Evolutionary conservation across 1,140 invertebrate species (phyloP).

Genomic region (Micrasema minimum): DNA sequence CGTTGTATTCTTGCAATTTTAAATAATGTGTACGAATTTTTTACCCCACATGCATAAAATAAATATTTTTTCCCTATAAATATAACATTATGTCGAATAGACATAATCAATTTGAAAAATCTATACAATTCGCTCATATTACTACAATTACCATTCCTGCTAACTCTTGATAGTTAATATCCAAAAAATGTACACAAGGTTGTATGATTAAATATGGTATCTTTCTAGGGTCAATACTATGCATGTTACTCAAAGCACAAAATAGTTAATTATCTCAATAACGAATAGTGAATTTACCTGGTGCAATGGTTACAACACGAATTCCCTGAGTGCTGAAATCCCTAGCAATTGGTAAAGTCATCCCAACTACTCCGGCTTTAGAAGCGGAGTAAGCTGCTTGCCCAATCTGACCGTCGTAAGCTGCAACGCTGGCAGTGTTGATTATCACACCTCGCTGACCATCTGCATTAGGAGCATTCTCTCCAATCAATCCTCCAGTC

Average conservation of each 20-base stretch:
- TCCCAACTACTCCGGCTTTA: constrained; percentile 87
- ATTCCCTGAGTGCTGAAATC: constrained; percentile 86
- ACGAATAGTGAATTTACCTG: constrained; percentile 67
- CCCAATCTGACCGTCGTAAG: constrained; percentile 96
- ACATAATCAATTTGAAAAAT: no score
- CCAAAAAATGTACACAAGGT: neutral
- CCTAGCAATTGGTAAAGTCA: constrained; percentile 94
- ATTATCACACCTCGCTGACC: constrained; percentile 93
- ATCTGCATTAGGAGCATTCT: constrained; percentile 84
- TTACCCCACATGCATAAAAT: no score
- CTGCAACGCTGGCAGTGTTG: constrained; percentile 95
- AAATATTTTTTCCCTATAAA: no score
- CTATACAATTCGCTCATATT: no score
- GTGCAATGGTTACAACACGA: constrained; percentile 86
- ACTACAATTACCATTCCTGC: neutral
- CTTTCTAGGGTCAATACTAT: neutral
- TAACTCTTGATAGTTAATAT: neutral
- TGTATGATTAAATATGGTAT: neutral
- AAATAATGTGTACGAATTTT: no score
- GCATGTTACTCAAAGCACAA: neutral
- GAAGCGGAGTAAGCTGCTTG: constrained; percentile 93
- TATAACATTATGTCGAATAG: no score
- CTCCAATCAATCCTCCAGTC: constrained; percentile 80
- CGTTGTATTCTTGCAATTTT: no score
- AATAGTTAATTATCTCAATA: neutral